Conservation (phyloP, 2,888 invertebrate genomes). For the Lasioglossum lativentre region DNA sequence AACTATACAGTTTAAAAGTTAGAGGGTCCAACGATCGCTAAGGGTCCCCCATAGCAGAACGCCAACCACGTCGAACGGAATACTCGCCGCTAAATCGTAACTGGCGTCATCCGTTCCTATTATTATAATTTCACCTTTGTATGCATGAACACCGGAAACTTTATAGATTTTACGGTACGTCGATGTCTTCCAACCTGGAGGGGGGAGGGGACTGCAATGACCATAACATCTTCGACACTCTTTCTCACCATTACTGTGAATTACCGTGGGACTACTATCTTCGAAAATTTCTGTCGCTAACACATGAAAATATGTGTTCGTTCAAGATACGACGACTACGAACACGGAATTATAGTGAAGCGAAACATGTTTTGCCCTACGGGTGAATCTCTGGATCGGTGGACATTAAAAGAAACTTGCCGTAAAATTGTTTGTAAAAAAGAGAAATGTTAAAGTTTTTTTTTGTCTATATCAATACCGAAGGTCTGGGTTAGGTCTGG, state of each 20-base stretch:
- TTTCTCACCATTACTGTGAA: neutral
- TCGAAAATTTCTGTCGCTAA: neutral
- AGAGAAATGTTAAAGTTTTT: no score
- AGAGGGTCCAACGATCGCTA: constrained; percentile 18
- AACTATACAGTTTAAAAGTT: neutral
- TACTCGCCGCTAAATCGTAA: constrained; percentile 22
- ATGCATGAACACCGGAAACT: constrained; percentile 41
- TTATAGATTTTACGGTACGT: constrained; percentile 26
- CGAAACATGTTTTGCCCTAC: no score
- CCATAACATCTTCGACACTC: neutral
- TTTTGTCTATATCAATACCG: no score
- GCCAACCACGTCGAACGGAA: neutral
- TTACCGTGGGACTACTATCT: neutral
- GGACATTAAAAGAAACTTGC: no score
- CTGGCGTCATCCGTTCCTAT: constrained; percentile 12
- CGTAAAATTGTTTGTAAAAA: no score
- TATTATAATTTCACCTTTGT: constrained; percentile 43
- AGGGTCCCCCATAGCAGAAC: constrained; percentile 3
- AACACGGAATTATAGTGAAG: neutral
- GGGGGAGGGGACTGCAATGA: neutral
- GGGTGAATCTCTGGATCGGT: no score
- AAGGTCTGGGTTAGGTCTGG: no score
- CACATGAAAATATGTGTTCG: neutral
- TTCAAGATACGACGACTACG: neutral
- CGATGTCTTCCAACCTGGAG: neutral